phyloP scores from a whole-genome alignment of 2,888 invertebrate species.

The Drosophila acutilabella region DNA sequence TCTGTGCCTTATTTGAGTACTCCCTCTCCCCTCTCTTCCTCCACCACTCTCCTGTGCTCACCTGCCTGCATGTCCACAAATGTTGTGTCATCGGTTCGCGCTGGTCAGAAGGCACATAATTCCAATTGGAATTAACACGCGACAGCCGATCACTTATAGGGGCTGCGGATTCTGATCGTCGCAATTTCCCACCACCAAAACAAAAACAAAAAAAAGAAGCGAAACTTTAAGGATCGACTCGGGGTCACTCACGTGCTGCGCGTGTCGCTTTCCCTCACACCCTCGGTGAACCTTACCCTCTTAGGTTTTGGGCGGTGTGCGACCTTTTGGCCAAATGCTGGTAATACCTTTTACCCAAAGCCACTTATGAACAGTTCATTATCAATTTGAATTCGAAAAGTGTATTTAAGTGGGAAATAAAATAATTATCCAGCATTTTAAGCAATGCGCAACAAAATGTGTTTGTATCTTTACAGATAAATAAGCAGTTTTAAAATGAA shows the following conservation, averaged over 20 bases:
- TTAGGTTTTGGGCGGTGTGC: slow-evolving; percentile 47
- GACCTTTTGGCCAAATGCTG: slow-evolving; percentile 81
- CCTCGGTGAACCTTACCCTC: slow-evolving; percentile 33
- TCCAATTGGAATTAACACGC: slow-evolving; percentile 50
- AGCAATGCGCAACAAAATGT: too few relatives aligned
- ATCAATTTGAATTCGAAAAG: slow-evolving; percentile 29
- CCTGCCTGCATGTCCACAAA: slow-evolving; percentile 59
- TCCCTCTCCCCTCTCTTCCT: slow-evolving; percentile 1
- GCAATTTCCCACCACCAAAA: slow-evolving; percentile 45
- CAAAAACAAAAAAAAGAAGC: not conserved
- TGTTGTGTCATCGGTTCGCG: slow-evolving; percentile 37
- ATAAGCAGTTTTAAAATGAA: too few relatives aligned
- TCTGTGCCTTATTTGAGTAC: slow-evolving; percentile 3
- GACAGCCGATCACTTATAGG: slow-evolving; percentile 76
- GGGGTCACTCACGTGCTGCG: slow-evolving; percentile 42
- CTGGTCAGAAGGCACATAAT: slow-evolving; percentile 23
- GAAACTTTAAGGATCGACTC: slow-evolving; percentile 43
- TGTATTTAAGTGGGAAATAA: not conserved
- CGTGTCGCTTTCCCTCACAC: slow-evolving; percentile 62
- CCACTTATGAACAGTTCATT: slow-evolving; percentile 36
- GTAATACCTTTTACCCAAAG: slow-evolving; percentile 32
- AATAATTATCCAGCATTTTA: too few relatives aligned
- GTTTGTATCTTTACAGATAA: too few relatives aligned
- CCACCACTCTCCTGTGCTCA: slow-evolving; percentile 3
- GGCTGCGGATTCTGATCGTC: slow-evolving; percentile 45